Evolutionary conservation across 2,888 invertebrate species (phyloP).

Genomic region (Apodemia duryi): DNA sequence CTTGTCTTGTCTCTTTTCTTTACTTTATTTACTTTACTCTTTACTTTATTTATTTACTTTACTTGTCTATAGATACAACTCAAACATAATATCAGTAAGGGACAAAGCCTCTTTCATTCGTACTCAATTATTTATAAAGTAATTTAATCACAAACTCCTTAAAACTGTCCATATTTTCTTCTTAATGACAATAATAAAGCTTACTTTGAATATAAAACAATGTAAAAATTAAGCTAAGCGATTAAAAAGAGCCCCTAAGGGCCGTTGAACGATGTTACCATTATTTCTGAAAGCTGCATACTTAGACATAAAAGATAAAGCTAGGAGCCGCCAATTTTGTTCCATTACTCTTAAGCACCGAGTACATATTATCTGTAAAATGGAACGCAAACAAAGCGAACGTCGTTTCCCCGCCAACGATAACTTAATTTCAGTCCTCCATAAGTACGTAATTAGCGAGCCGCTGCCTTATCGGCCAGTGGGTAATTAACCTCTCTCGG

Average conservation of each 20-base stretch:
- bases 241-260: slow-evolving; percentile 61
- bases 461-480: slow-evolving; percentile 78
- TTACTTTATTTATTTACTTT: too few relatives aligned
- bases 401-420: slow-evolving; percentile 75
- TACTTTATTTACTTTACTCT: too few relatives aligned
- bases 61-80: too few relatives aligned
- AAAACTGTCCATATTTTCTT: slow-evolving; percentile 20
- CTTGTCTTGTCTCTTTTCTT: too few relatives aligned
- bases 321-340: slow-evolving; percentile 67
- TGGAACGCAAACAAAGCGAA: slow-evolving; percentile 77
- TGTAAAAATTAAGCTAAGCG: slow-evolving; percentile 59
- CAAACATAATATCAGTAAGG: too few relatives aligned
- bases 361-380: slow-evolving; percentile 75
- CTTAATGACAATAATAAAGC: slow-evolving; percentile 23
- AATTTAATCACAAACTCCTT: slow-evolving; percentile 7
- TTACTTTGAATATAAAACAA: slow-evolving; percentile 18
- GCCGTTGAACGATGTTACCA: slow-evolving; percentile 68
- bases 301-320: slow-evolving; percentile 68
- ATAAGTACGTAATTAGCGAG: slow-evolving; percentile 79
- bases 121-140: neutral
- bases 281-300: slow-evolving; percentile 54
- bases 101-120: neutral
- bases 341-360: slow-evolving; percentile 69
- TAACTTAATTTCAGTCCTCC: slow-evolving; percentile 79
- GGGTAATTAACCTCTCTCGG: slow-evolving; percentile 76